Conservation (phyloP, 2,888 invertebrate genomes). For the Amiota communis region DNA sequence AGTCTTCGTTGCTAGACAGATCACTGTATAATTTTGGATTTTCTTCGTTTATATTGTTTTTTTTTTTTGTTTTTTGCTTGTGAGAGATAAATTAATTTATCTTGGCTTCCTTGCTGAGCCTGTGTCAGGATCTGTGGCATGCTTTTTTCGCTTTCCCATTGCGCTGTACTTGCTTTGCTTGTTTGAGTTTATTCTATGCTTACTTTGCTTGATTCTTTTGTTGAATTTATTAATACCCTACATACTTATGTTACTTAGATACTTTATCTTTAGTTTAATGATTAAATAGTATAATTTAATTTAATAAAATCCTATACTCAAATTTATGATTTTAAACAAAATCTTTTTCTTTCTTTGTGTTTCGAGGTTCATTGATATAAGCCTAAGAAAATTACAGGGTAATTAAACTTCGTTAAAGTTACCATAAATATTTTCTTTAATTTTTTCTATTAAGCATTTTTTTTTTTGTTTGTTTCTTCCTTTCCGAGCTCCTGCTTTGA, state of each 20-base stretch:
- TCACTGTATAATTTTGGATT: too few relatives aligned
- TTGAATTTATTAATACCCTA: background rate
- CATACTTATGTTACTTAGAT: background rate
- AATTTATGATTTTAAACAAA: too few relatives aligned
- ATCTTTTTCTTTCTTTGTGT: background rate
- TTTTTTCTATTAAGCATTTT: background rate
- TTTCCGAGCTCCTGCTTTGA: constrained; percentile 37
- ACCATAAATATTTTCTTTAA: background rate
- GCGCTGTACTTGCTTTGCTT: too few relatives aligned
- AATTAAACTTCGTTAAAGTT: background rate
- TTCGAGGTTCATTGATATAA: background rate
- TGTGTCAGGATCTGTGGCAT: background rate
- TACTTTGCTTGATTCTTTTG: background rate
- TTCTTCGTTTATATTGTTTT: background rate
- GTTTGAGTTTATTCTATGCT: too few relatives aligned
- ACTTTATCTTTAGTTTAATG: too few relatives aligned
- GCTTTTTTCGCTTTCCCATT: constrained; percentile 3
- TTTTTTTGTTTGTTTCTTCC: constrained; percentile 5
- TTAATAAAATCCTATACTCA: too few relatives aligned
- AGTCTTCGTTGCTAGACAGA: too few relatives aligned
- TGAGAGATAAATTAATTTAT: constrained; percentile 54
- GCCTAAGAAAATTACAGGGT: background rate
- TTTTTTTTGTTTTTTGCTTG: constrained; percentile 46
- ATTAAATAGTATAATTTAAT: too few relatives aligned
- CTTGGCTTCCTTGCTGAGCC: constrained; percentile 34